phyloP scores from a whole-genome alignment of 2,888 invertebrate species.

The Thumatha senex region DNA sequence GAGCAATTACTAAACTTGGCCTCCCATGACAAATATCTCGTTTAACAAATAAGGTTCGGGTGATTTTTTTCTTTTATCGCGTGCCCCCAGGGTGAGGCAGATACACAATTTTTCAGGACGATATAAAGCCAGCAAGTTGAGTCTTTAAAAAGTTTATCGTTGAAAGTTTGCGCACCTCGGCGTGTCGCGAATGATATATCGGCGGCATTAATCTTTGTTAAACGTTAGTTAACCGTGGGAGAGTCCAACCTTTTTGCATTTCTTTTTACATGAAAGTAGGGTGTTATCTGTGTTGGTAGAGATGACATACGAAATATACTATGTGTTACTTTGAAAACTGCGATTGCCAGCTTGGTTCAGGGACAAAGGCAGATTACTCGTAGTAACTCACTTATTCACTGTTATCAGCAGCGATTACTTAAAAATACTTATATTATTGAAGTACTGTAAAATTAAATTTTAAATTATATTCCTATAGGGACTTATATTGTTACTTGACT shows the following conservation, averaged over 20 bases:
- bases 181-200: conserved; percentile 73
- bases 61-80: conserved; percentile 77
- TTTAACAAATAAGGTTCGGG: conserved; percentile 71
- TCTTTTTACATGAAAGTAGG: conserved; percentile 32
- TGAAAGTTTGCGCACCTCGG: conserved; percentile 73
- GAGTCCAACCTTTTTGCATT: conserved; percentile 41
- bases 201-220: conserved; percentile 73
- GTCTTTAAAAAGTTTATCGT: conserved; percentile 82
- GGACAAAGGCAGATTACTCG: no score
- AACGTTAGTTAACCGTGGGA: conserved; percentile 66
- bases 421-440: no score
- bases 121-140: conserved; percentile 73
- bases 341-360: no score
- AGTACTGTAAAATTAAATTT: no score
- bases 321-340: no score
- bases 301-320: neutral
- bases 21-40: conserved; percentile 74
- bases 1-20: conserved; percentile 75
- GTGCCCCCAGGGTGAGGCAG: conserved; percentile 68
- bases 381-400: no score
- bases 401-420: no score
- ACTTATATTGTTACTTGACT: no score
- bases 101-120: conserved; percentile 81
- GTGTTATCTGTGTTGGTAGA: conserved; percentile 25
- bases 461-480: no score